Evolutionary conservation across 2,888 invertebrate genomes (phyloP).

Genomic region (Iselma pallidipennis): DNA sequence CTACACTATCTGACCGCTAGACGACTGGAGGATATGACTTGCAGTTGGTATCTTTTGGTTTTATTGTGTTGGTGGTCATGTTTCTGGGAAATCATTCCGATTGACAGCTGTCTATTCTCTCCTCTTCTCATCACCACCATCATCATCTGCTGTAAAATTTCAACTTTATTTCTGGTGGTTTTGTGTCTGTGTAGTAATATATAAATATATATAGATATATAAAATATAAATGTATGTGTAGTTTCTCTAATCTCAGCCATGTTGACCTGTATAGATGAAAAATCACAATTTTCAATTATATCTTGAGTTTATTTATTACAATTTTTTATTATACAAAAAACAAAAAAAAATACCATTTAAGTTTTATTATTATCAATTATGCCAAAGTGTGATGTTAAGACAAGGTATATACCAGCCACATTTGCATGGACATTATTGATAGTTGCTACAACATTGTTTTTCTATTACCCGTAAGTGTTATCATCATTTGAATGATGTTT

Average conservation of each 20-base stretch:
- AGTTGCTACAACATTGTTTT: slow-evolving; percentile 92
- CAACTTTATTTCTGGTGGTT: no score
- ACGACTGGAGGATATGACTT: no score
- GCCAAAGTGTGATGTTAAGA: slow-evolving; percentile 97
- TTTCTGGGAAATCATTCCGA: no score
- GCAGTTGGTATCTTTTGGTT: no score
- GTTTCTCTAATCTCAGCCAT: slow-evolving; percentile 51
- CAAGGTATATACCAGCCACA: slow-evolving; percentile 96
- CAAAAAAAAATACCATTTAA: background rate
- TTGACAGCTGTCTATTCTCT: no score
- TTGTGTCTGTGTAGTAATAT: slow-evolving; percentile 15
- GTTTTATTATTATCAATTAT: slow-evolving; percentile 58
- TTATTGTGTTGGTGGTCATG: no score
- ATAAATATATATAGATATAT: no score
- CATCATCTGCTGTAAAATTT: no score
- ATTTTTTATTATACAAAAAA: background rate
- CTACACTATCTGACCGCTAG: no score
- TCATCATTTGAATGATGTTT: background rate
- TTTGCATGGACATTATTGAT: slow-evolving; percentile 97
- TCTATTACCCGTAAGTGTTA: slow-evolving; percentile 93
- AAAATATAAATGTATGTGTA: slow-evolving; percentile 24
- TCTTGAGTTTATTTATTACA: slow-evolving; percentile 51
- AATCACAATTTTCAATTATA: slow-evolving; percentile 44
- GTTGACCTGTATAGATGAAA: slow-evolving; percentile 52
- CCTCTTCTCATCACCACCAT: no score